Conservation (phyloP, 2,113 vertebrate genomes). For the Crotalus viridis region DNA sequence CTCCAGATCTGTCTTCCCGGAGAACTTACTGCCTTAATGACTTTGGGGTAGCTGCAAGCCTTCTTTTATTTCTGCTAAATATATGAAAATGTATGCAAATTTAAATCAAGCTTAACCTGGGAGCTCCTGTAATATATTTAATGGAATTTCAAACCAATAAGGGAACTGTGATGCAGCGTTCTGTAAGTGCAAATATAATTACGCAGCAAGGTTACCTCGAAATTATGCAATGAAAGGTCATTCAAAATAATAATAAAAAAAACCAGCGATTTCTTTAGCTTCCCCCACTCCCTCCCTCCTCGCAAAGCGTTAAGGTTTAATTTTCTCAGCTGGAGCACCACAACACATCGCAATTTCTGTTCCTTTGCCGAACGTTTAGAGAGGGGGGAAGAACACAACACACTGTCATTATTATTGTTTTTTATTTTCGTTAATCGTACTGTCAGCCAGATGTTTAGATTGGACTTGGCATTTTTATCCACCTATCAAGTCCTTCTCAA, state of each 20-base stretch:
- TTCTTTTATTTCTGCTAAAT: constrained; percentile 99
- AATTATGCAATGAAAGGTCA: constrained; percentile 75
- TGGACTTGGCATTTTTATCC: background rate
- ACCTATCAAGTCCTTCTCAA: background rate
- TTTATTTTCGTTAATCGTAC: background rate
- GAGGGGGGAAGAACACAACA: background rate
- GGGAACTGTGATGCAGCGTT: constrained; percentile 77
- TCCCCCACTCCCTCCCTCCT: background rate
- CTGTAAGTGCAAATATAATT: constrained; percentile 89
- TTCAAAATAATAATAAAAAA: constrained; percentile 35
- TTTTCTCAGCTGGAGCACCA: constrained; percentile 34
- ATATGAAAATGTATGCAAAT: constrained; percentile 99
- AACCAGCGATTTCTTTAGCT: constrained; percentile 24
- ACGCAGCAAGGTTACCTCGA: constrained; percentile 78
- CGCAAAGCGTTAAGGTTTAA: constrained; percentile 29
- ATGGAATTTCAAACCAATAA: constrained; percentile 98
- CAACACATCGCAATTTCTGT: constrained; percentile 30
- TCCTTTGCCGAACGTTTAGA: constrained; percentile 29
- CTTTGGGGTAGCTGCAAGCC: constrained; percentile 90
- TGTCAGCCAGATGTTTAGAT: background rate
- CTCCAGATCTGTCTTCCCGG: constrained; percentile 80
- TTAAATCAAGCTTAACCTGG: constrained; percentile 99
- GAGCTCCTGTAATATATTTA: constrained; percentile 94
- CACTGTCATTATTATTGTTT: background rate
- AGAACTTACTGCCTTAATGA: constrained; percentile 91